Conservation (phyloP, 2,113 vertebrate species). For the Pyrgilauda ruficollis region DNA sequence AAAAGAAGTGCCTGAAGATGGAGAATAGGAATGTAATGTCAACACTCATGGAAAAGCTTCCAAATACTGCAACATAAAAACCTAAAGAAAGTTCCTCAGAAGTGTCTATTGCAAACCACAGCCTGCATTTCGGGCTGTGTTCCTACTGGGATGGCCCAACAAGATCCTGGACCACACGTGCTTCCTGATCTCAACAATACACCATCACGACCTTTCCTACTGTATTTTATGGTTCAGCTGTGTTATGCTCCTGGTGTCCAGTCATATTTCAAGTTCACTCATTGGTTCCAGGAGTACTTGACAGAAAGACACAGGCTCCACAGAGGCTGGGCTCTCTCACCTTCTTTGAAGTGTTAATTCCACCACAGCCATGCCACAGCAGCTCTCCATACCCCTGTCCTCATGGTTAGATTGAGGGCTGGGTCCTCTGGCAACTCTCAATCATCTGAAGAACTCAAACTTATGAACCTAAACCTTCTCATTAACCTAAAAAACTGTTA, state of each 20-base stretch:
- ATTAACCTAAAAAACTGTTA: not conserved
- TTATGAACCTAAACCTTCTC: not conserved
- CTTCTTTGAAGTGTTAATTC: not conserved
- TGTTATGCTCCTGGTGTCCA: not conserved
- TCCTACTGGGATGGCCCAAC: not conserved
- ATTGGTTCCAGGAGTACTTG: not conserved
- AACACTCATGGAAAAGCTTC: not conserved
- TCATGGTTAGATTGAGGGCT: not conserved
- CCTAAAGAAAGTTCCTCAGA: not conserved
- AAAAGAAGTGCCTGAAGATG: not conserved
- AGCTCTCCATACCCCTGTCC: not conserved
- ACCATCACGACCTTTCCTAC: not conserved
- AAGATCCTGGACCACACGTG: rapidly evolving
- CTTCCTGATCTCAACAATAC: not conserved
- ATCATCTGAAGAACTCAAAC: not conserved
- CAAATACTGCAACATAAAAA: not conserved
- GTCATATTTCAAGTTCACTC: not conserved
- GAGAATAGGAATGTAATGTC: not conserved
- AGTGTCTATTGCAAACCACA: not conserved
- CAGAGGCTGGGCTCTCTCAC: not conserved
- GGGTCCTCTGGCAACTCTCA: not conserved
- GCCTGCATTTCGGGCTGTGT: not conserved
- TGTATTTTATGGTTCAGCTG: not conserved
- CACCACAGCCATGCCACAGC: not conserved
- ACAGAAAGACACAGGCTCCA: not conserved